Evolutionary conservation across 2,888 invertebrate species (phyloP), one percentile per base, ranked within the genome.

Genomic region (Hydroisotoma schaefferi): DNA sequence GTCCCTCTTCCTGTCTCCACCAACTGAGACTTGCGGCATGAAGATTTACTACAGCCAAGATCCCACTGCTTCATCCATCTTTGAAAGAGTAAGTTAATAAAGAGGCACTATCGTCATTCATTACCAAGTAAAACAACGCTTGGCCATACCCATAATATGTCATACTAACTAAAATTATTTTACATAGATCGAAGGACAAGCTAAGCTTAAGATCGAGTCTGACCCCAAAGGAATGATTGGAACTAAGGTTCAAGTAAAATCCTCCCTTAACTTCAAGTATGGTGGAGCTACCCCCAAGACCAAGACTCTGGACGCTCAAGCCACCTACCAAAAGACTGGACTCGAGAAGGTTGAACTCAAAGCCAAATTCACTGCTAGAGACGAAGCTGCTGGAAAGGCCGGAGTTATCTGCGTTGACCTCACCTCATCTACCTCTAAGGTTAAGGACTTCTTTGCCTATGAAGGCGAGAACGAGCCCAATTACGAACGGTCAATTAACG

Each of bases 21-120:
- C 65, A 33, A 69, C 71, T 56, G 67, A 69, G 51, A 69, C 71
- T 46, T 71, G 71, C 38, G 71, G 71, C 62, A 23, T 71, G 44
- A 71, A 71, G 67, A 64, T 63, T 40, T 71, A 63, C 61, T 71
- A 62, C 65, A 55, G 62, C 49, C 67, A 63, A 61, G 71, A 71
- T 38, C 52, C 59, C 25, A 58, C 53, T 48, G 68, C 68, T 52
- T 38, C 55, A 40, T 63, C 65, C 40, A 57, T 69, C 43, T 69
- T 66, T 47, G 68, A 71, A 23, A 68, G n/a, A n/a, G n/a, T n/a
- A n/a, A n/a, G n/a, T n/a, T n/a, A n/a, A n/a, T n/a, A n/a, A n/a
- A n/a, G n/a, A n/a, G n/a, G n/a, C n/a, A n/a, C n/a, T n/a, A n/a
- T n/a, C n/a, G n/a, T n/a, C n/a, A n/a, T n/a, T n/a, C n/a, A n/a